Conservation (phyloP, 2,797 vertebrate genomes). For the Galago senegalensis region DNA sequence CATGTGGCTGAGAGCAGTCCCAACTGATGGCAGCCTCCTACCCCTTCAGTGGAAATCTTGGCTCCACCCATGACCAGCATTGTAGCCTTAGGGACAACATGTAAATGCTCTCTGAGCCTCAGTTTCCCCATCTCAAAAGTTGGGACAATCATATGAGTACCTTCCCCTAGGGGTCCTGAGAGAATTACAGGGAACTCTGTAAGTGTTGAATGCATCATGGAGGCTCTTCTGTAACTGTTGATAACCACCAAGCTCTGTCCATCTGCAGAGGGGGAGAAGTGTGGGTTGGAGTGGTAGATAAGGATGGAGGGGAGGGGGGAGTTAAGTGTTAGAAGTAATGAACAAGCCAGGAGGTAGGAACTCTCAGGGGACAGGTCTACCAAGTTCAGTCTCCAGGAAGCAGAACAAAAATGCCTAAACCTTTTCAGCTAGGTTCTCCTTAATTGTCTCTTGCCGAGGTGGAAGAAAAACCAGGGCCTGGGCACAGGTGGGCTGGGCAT, state of each 20-base stretch:
- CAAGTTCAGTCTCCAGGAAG: background rate
- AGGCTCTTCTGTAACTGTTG: background rate
- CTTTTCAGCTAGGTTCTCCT: background rate
- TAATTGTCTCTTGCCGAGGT: background rate
- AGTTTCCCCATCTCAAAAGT: background rate
- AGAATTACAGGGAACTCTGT: background rate
- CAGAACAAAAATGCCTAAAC: background rate
- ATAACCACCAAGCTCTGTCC: too few relatives aligned
- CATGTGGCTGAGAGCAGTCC: background rate
- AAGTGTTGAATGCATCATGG: background rate
- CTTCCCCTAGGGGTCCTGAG: background rate
- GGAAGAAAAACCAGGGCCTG: background rate
- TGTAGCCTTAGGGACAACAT: background rate
- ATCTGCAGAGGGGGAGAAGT: background rate
- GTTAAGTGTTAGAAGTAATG: background rate
- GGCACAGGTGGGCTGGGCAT: background rate
- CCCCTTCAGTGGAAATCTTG: fast-evolving
- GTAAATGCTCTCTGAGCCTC: background rate
- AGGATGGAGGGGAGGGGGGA: too few relatives aligned
- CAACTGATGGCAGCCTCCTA: too few relatives aligned
- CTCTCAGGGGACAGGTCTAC: background rate
- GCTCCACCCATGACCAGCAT: background rate
- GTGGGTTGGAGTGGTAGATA: background rate
- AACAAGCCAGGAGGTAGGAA: background rate
- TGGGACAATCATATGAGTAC: background rate